These are phyloP conservation scores for Pocota personata DNA, from an alignment of 2,888 invertebrate species.

Conservation along the genomic window DNA sequence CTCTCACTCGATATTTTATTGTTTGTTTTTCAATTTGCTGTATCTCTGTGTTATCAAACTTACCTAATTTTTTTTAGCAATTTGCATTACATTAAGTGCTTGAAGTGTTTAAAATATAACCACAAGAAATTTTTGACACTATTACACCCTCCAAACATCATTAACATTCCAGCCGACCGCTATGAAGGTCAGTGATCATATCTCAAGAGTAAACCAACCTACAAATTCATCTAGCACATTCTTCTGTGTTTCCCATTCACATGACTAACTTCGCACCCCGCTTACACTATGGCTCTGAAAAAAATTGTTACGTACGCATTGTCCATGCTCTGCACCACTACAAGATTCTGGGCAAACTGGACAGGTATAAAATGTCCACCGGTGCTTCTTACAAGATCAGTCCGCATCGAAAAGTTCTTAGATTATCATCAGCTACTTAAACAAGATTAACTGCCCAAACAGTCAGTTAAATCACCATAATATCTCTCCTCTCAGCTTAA, in stretches of 20 bases:
- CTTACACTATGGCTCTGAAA: slow-evolving; percentile 20
- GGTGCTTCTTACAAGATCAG: slow-evolving; percentile 37
- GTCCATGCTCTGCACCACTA: slow-evolving; percentile 50
- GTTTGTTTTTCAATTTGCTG: too few species aligned
- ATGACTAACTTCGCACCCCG: background rate
- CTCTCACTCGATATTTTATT: too few species aligned
- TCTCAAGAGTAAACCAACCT: slow-evolving; percentile 27
- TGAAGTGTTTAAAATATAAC: too few species aligned
- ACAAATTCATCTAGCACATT: slow-evolving; percentile 58
- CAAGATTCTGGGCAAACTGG: background rate
- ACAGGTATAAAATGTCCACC: slow-evolving; percentile 53
- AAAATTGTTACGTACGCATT: slow-evolving; percentile 8
- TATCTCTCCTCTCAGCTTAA: too few species aligned
- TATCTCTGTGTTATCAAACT: too few species aligned
- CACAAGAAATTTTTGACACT: too few species aligned
- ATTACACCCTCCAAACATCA: background rate
- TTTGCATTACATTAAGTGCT: too few species aligned
- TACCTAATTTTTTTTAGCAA: too few species aligned
- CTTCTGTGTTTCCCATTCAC: slow-evolving; percentile 41
- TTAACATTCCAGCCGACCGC: slow-evolving; percentile 6
- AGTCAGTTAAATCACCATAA: background rate
- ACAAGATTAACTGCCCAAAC: slow-evolving; percentile 11
- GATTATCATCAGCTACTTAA: slow-evolving; percentile 44
- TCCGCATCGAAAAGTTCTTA: slow-evolving; percentile 54
- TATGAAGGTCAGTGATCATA: slow-evolving; percentile 42